phyloP scores from a whole-genome alignment of 2,797 vertebrate species.

The Labroides dimidiatus region DNA sequence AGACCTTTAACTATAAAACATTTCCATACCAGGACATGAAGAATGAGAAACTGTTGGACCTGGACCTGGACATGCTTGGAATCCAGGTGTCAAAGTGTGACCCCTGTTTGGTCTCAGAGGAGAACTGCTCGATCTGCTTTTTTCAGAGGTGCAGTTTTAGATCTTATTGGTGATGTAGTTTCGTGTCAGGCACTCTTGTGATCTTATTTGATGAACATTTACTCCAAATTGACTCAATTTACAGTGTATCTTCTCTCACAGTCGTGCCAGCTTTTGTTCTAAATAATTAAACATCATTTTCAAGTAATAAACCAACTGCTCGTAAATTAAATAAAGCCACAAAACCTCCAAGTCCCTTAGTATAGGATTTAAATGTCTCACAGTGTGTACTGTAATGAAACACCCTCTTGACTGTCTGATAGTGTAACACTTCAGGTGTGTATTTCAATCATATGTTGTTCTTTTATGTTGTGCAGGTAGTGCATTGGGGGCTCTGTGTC shows the following conservation, averaged over 20 bases:
- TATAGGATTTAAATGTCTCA: slow-evolving; percentile 9
- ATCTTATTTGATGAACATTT: neutral
- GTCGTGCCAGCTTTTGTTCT: neutral
- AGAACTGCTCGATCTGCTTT: neutral
- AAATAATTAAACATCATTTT: neutral
- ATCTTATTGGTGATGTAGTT: neutral
- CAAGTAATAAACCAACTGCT: neutral
- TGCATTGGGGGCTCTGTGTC: slow-evolving; percentile 14
- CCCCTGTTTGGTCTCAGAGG: neutral
- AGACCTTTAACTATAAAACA: too few species aligned
- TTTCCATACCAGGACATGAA: too few species aligned
- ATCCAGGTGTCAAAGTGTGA: too few species aligned
- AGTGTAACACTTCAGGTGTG: neutral
- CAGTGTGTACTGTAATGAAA: neutral
- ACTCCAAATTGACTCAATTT: neutral
- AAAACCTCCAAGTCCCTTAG: slow-evolving; percentile 13
- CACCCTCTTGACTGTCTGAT: neutral
- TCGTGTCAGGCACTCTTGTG: neutral
- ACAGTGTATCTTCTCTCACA: neutral
- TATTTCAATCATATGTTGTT: slow-evolving; percentile 1
- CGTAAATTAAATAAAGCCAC: slow-evolving; percentile 17
- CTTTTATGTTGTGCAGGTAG: neutral
- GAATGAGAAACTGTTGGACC: neutral
- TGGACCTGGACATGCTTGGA: too few species aligned
- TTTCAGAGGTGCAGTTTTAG: neutral